Conservation (phyloP, 2,888 invertebrate genomes). For the Nematopogon swammerdamellus region DNA sequence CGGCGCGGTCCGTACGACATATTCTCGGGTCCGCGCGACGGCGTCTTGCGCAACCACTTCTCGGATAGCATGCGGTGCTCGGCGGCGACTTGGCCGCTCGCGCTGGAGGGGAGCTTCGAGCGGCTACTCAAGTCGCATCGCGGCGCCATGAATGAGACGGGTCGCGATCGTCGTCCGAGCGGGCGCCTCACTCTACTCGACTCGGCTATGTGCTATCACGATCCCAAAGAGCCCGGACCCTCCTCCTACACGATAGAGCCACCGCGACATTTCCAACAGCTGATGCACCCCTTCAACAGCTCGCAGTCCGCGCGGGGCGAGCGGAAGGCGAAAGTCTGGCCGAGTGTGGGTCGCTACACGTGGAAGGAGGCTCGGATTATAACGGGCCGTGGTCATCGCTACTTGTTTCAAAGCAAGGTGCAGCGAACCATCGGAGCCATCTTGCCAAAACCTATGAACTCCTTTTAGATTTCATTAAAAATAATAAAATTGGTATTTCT, state of each 20-base stretch:
- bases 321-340: conserved; percentile 39
- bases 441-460: conserved; percentile 31
- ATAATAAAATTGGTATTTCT: too few relatives aligned
- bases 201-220: conserved; percentile 39
- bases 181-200: conserved; percentile 47
- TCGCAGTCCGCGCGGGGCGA: conserved; percentile 26
- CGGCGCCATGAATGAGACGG: conserved; percentile 39
- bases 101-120: conserved; percentile 27
- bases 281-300: conserved; percentile 32
- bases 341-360: conserved; percentile 37
- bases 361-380: conserved; percentile 19
- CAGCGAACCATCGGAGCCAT: conserved; percentile 32
- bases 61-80: conserved; percentile 22
- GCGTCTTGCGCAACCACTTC: conserved; percentile 52
- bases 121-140: conserved; percentile 28
- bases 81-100: conserved; percentile 36
- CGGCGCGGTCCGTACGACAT: conserved; percentile 38
- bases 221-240: conserved; percentile 51
- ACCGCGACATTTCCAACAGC: conserved; percentile 21
- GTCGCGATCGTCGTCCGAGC: conserved; percentile 27
- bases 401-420: conserved; percentile 32
- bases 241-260: conserved; percentile 31
- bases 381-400: conserved; percentile 31
- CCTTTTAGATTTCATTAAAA: too few relatives aligned
- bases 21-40: conserved; percentile 49